Conservation (phyloP, 2,797 vertebrate genomes). For the Neomorphus geoffroyi region DNA sequence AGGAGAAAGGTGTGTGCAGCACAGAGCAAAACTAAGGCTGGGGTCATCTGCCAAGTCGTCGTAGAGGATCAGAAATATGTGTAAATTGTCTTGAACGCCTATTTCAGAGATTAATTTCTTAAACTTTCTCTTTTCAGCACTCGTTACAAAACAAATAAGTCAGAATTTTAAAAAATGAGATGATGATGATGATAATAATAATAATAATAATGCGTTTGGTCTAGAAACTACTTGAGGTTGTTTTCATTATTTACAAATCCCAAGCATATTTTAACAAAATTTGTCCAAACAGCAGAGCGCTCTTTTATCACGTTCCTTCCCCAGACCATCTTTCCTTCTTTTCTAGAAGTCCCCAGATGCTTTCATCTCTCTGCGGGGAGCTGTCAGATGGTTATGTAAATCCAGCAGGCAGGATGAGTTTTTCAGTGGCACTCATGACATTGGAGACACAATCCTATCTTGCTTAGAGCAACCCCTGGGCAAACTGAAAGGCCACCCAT, state of each 20-base stretch:
- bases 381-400: not conserved
- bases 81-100: not conserved
- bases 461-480: not conserved
- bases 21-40: not conserved
- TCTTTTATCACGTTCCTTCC: not conserved
- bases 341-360: not conserved
- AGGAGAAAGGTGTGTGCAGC: not conserved
- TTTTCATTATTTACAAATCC: not conserved
- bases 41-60: not conserved
- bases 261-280: not conserved
- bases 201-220: not conserved
- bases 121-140: not conserved
- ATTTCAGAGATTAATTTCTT: not conserved
- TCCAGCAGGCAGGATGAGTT: not conserved
- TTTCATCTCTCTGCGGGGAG: not conserved
- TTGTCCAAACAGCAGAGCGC: not conserved
- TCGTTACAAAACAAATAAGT: not conserved
- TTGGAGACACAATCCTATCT: not conserved
- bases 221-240: not conserved
- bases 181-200: no score
- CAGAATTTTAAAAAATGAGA: not conserved
- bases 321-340: not conserved
- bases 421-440: not conserved
- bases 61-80: not conserved
- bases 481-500: not conserved